Base-by-base conservation (phyloP, 2,113 vertebrate genomes). In the Bathybates hornii region DNA sequence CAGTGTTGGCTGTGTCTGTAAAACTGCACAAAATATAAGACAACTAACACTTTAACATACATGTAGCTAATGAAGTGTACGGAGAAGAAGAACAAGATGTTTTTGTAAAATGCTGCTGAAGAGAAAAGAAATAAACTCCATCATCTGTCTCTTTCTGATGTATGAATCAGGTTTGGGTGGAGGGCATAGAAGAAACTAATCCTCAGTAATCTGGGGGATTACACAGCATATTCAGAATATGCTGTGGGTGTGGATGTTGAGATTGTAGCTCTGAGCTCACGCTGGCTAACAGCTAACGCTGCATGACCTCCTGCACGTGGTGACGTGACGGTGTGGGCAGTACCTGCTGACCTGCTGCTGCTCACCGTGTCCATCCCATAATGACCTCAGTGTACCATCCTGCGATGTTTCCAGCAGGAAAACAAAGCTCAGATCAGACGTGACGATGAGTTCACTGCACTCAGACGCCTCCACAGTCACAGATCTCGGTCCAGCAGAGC, bases 1-100 rank as follows among this genome's bases (percentile, higher is more conserved):
- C 36, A n/a, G 32, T 66, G 61, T 0, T 12, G 61, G 32, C 32
- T n/a, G 61, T 36, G 17, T 66, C 61, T 66, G 61, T 1, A 0
- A 38, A 66, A 2, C 61, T 38, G 61, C 34, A 38, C 61, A 7
- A 66, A 36, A 12, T 7, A 66, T 3, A 66, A 38, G 61, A 66
- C 61, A 0, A 34, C 59, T 63, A 19, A 0, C 59, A 19, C 59
- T 1, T n/a, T 66, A 5, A 63, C 0, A 63, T 63, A 63, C 59
- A 36, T 63, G 59, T 0, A 59, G 27, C 59, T 19, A 19, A 63
- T 0, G 29, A 61, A 19, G 29, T 61, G 59, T 2, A 34, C 1
- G 3, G 36, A 0, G 0, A 2, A 1, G 17, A 3, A 12, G 59
- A 63, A 36, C 32, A 66, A 7, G n/a, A 36, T 66, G 32, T 66